These are phyloP conservation scores for Melinaea marsaeus DNA, from an alignment of 2,888 invertebrate species.

Conservation along the genomic window DNA sequence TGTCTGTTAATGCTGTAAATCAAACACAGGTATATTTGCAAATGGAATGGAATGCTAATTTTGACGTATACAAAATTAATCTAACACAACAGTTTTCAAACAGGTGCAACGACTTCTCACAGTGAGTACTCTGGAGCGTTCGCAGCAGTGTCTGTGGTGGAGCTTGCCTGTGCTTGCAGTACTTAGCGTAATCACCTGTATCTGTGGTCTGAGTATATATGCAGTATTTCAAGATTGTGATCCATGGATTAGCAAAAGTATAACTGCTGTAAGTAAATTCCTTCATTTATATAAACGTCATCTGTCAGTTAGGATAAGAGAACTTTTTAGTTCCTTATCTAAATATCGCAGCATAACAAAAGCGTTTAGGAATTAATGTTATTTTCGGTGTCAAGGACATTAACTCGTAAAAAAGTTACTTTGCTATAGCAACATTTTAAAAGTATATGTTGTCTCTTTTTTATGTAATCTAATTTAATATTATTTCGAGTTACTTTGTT, in stretches of 20 bases:
- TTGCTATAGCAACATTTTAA: too few relatives aligned
- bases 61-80: background rate
- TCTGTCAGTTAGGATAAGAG: background rate
- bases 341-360: too few relatives aligned
- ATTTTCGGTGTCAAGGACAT: too few relatives aligned
- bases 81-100: background rate
- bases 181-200: conserved; percentile 85
- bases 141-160: conserved; percentile 86
- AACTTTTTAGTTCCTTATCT: background rate
- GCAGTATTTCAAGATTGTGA: conserved; percentile 91
- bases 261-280: conserved; percentile 66
- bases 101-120: conserved; percentile 84
- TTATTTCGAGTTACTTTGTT: too few relatives aligned
- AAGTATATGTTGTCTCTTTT: too few relatives aligned
- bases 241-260: conserved; percentile 81
- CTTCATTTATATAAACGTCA: conserved; percentile 6
- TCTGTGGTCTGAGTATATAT: conserved; percentile 90
- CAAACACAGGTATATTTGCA: conserved; percentile 81
- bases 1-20: conserved; percentile 91
- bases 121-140: conserved; percentile 82
- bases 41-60: background rate
- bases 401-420: too few relatives aligned
- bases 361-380: too few relatives aligned
- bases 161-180: conserved; percentile 87
- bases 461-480: too few relatives aligned